Percentiles rank a stretch among this genome's conserved stretches.
These are phyloP conservation scores for Cebus imitator DNA, from an alignment of 2,113 vertebrate species.

Conservation along the genomic window DNA sequence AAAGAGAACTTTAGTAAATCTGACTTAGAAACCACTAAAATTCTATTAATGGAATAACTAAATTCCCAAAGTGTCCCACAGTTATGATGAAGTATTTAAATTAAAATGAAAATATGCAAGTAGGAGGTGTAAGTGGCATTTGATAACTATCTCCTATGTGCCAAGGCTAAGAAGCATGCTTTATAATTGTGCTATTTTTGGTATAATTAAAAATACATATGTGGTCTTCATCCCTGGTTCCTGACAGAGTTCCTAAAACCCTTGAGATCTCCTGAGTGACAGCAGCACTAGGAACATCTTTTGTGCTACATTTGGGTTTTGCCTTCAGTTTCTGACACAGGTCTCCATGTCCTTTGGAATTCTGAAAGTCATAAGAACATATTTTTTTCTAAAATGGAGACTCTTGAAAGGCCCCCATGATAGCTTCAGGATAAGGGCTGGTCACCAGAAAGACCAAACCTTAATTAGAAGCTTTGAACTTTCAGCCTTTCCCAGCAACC, in stretches of 20 bases:
- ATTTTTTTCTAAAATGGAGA: background rate
- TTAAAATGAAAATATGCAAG: background rate
- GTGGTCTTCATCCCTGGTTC: background rate
- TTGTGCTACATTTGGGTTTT: background rate
- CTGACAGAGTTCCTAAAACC: background rate
- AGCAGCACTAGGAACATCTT: background rate
- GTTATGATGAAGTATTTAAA: background rate
- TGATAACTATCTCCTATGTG: background rate
- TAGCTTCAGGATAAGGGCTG: background rate
- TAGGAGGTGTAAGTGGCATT: background rate
- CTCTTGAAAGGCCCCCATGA: background rate
- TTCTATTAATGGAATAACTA: background rate
- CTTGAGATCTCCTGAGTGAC: background rate
- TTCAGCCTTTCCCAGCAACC: background rate
- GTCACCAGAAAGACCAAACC: background rate
- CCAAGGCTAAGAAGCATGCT: background rate
- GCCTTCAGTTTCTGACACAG: background rate
- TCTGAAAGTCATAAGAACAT: background rate
- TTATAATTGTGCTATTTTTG: background rate
- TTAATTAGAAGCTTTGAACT: background rate
- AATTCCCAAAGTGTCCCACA: background rate
- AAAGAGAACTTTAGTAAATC: background rate
- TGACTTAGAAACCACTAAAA: background rate
- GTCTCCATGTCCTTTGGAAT: background rate
- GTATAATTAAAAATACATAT: background rate